These are phyloP conservation scores for Pseudolaguvia tuberculata DNA, from an alignment of 2,113 vertebrate genomes.

Conservation along the genomic window DNA sequence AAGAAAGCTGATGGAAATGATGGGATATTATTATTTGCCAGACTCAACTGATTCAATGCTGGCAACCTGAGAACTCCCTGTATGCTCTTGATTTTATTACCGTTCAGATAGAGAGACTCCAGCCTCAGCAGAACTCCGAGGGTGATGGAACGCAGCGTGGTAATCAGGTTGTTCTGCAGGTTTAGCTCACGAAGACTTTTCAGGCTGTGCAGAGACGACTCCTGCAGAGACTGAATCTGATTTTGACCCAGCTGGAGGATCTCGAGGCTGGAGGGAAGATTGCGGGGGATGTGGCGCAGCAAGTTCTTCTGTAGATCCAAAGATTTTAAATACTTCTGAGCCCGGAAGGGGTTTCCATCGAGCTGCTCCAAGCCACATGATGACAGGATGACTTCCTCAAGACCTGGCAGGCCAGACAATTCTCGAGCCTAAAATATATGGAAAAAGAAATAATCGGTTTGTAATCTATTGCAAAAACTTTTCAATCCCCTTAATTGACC, in stretches of 20 bases:
- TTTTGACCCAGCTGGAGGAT: slow-evolving; percentile 74
- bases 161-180: slow-evolving; percentile 73
- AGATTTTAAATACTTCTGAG: slow-evolving; percentile 63
- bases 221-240: slow-evolving; percentile 61
- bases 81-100: slow-evolving; percentile 67
- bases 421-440: slow-evolving; percentile 60
- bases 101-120: slow-evolving; percentile 67
- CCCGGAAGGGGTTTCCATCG: slow-evolving; percentile 70
- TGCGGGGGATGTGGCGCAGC: slow-evolving; percentile 62
- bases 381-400: slow-evolving; percentile 73
- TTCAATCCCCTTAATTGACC: no score
- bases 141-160: slow-evolving; percentile 49
- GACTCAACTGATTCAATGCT: slow-evolving; percentile 63
- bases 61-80: slow-evolving; percentile 63
- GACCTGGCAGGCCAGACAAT: slow-evolving; percentile 60
- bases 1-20: slow-evolving; percentile 65
- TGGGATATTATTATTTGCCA: slow-evolving; percentile 69
- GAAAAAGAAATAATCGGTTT: not conserved
- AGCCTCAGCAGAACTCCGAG: slow-evolving; percentile 66
- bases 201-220: slow-evolving; percentile 70
- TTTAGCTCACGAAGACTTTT: slow-evolving; percentile 68
- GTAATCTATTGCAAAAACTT: not conserved
- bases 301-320: slow-evolving; percentile 80
- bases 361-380: slow-evolving; percentile 73
- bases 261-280: slow-evolving; percentile 70